Evolutionary conservation across 2,797 vertebrate species (phyloP).

Genomic region (Eulemur rubriventer): DNA sequence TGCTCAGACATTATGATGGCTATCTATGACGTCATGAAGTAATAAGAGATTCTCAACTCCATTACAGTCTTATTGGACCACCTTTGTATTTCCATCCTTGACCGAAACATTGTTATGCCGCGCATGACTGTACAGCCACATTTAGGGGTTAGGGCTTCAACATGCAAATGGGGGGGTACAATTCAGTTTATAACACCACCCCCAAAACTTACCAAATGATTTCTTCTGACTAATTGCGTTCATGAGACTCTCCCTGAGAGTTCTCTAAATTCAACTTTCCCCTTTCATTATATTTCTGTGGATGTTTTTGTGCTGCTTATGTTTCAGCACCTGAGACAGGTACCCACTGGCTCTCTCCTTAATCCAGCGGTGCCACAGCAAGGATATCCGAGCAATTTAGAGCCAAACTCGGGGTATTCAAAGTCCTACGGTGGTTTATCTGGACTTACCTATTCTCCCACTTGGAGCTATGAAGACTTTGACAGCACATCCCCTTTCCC

Average conservation of each 20-base stretch:
- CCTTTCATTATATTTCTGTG: neutral
- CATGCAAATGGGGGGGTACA: rapidly evolving
- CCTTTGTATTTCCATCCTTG: neutral
- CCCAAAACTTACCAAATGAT: neutral
- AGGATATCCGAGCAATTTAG: neutral
- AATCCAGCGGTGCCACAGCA: neutral
- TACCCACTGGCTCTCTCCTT: neutral
- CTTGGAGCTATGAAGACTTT: neutral
- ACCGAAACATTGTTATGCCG: neutral
- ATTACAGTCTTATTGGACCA: neutral
- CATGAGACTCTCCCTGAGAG: neutral
- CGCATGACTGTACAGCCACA: neutral
- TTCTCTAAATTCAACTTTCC: neutral
- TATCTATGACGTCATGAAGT: neutral
- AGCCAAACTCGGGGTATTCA: neutral
- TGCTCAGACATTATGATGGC: neutral
- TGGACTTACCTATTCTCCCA: neutral
- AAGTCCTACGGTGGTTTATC: neutral
- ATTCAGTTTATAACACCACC: neutral
- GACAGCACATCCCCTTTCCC: neutral
- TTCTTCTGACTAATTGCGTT: neutral
- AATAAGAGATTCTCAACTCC: neutral
- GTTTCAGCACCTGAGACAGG: neutral
- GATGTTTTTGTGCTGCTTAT: neutral
- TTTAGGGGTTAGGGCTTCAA: neutral